phyloP scores from a whole-genome alignment of 2,888 invertebrate genomes.

The Cremastinae sp. region DNA sequence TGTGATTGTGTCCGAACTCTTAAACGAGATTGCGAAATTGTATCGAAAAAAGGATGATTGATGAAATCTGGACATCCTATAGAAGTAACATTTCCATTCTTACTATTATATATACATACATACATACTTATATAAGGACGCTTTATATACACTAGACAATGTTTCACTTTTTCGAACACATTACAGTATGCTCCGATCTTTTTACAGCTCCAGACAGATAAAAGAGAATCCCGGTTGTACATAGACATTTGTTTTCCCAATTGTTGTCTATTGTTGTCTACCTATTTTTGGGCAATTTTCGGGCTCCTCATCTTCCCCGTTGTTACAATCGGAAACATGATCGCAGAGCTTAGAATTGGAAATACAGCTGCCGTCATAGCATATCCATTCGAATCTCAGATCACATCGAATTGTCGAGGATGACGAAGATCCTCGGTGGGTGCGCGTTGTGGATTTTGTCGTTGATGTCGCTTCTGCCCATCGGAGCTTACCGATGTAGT shows the following conservation, averaged over 20 bases:
- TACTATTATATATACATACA: constrained; percentile 27
- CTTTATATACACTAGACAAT: constrained; percentile 36
- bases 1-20: background rate
- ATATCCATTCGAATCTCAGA: constrained; percentile 68
- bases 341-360: constrained; percentile 82
- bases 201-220: constrained; percentile 50
- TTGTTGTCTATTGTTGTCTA: constrained; percentile 58
- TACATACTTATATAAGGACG: constrained; percentile 1
- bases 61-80: constrained; percentile 36
- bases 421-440: background rate
- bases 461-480: background rate
- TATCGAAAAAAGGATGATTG: background rate
- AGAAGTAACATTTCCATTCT: background rate
- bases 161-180: constrained; percentile 17
- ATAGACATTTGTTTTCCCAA: constrained; percentile 12
- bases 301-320: constrained; percentile 83
- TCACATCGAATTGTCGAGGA: constrained; percentile 29
- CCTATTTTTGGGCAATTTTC: constrained; percentile 64
- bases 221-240: constrained; percentile 39
- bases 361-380: constrained; percentile 82
- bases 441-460: background rate
- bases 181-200: constrained; percentile 38
- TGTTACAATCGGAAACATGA: constrained; percentile 82
- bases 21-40: background rate
- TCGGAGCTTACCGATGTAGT: constrained; percentile 6